phyloP scores from a whole-genome alignment of 2,888 invertebrate species.

The Dione juno region DNA sequence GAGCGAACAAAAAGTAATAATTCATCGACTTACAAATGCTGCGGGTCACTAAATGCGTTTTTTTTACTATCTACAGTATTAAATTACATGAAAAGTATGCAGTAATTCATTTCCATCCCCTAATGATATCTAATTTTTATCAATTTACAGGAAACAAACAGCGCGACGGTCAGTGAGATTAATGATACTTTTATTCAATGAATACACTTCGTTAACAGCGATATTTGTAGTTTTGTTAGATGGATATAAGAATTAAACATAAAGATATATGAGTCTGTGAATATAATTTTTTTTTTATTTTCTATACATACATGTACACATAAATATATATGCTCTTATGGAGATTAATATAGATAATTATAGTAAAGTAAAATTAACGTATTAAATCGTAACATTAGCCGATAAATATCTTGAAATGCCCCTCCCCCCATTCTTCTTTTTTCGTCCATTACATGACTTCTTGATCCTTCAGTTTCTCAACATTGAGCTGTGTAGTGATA shows the following conservation, averaged over 20 bases:
- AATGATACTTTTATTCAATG: slow-evolving; percentile 68
- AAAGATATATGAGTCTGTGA: too few relatives aligned
- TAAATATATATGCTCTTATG: too few relatives aligned
- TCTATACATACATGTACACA: too few relatives aligned
- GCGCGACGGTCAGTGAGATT: slow-evolving; percentile 53
- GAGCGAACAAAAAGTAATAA: background rate
- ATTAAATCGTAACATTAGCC: too few relatives aligned
- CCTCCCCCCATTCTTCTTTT: too few relatives aligned
- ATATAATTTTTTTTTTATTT: too few relatives aligned
- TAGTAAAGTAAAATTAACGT: too few relatives aligned
- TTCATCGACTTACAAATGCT: background rate
- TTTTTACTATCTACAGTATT: background rate
- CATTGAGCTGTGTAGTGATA: too few relatives aligned
- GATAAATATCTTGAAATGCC: too few relatives aligned
- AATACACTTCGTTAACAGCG: slow-evolving; percentile 38
- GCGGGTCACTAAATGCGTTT: background rate
- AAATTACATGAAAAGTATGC: background rate
- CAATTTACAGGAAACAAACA: slow-evolving; percentile 63
- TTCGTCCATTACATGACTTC: too few relatives aligned
- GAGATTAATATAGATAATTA: too few relatives aligned
- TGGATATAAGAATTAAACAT: background rate
- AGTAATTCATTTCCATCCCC: slow-evolving; percentile 13
- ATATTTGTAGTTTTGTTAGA: background rate
- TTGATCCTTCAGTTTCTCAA: too few relatives aligned
- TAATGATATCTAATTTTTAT: slow-evolving; percentile 67